Conservation (phyloP, 2,888 invertebrate genomes). For the Trachelus troglodyta region DNA sequence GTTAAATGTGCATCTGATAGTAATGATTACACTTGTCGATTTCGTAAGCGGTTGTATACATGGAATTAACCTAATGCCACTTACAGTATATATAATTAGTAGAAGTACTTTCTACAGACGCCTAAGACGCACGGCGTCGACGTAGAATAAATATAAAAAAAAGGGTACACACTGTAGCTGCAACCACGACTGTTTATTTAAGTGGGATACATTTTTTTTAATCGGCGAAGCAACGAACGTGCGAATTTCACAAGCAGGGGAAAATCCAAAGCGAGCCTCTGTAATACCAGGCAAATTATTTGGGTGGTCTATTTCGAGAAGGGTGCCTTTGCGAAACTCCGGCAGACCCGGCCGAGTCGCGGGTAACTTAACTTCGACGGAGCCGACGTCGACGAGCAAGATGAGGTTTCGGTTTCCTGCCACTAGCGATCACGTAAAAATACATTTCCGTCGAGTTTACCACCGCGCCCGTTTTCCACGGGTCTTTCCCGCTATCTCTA, state of each 20-base stretch:
- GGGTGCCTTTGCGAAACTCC: constrained; percentile 66
- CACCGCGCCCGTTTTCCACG: background rate
- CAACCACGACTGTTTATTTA: background rate
- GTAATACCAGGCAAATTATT: constrained; percentile 67
- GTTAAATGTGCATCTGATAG: background rate
- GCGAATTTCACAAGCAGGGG: background rate
- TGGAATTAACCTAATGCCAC: too few relatives aligned
- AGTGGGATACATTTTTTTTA: background rate
- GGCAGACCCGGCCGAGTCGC: constrained; percentile 43
- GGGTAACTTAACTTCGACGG: constrained; percentile 28
- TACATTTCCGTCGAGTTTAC: constrained; percentile 43
- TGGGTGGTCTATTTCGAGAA: constrained; percentile 67
- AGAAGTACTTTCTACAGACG: background rate
- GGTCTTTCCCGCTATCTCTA: background rate
- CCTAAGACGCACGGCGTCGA: background rate
- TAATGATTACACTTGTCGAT: too few relatives aligned
- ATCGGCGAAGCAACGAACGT: background rate
- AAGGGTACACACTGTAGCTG: background rate
- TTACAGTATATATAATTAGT: background rate
- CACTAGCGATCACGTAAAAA: constrained; percentile 50
- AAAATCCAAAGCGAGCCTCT: constrained; percentile 11
- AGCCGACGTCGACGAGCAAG: constrained; percentile 25
- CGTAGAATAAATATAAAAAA: background rate
- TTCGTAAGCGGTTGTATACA: too few relatives aligned
- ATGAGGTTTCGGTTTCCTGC: constrained; percentile 36